phyloP scores from a whole-genome alignment of 2,113 vertebrate genomes.

The Oryctolagus cuniculus region mOryCun1.1 NC_091435.1:123368501-123369000 shows the following conservation, averaged over 20 bases:
- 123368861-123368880: not conserved
- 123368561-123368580: not conserved
- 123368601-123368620: not conserved
- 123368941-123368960: not conserved
- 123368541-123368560: not conserved
- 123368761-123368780: not conserved
- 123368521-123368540: not conserved
- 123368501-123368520: not conserved
- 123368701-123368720: not conserved
- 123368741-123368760: not conserved
- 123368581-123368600: not conserved
- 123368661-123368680: not conserved
- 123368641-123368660: not conserved
- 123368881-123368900: slow-evolving; percentile 17
- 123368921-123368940: not conserved
- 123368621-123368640: not conserved
- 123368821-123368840: not conserved
- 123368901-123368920: slow-evolving; percentile 1
- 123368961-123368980: not conserved
- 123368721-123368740: not conserved
- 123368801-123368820: not conserved
- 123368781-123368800: slow-evolving; percentile 21
- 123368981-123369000: too few species aligned
- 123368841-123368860: not conserved
- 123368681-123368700: not conserved